Conservation (phyloP, 2,113 vertebrate species). For the Lycaon pictus region DNA sequence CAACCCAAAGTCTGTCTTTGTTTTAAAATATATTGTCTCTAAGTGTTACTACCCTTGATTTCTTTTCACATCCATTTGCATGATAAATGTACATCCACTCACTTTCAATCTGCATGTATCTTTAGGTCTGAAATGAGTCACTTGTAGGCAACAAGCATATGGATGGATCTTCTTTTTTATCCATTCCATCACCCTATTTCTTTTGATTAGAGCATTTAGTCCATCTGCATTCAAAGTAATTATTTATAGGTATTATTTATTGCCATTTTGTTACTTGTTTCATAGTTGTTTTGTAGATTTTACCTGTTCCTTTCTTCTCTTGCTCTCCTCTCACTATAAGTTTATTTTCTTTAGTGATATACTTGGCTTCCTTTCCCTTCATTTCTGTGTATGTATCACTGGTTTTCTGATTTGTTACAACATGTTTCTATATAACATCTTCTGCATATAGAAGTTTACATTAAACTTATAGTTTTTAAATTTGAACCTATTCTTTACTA, state of each 20-base stretch:
- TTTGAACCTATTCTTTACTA: not conserved
- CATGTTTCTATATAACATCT: not conserved
- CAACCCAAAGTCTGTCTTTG: not conserved
- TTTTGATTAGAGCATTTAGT: not conserved
- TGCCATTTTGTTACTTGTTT: not conserved
- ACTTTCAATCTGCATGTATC: not conserved
- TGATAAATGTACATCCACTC: not conserved
- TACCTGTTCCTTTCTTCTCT: not conserved
- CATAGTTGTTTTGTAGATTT: not conserved
- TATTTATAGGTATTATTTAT: not conserved
- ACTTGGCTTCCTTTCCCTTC: not conserved
- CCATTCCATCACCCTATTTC: not conserved
- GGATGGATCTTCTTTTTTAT: not conserved
- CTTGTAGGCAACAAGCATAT: not conserved
- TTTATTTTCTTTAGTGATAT: not conserved
- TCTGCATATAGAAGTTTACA: not conserved
- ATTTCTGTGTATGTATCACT: not conserved
- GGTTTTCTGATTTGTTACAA: not conserved
- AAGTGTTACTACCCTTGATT: not conserved
- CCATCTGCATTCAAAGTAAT: not conserved
- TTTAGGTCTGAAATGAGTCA: not conserved
- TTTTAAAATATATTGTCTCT: not conserved
- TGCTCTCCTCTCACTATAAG: not conserved
- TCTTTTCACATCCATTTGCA: not conserved
- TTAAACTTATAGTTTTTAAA: not conserved